Percentiles rank a stretch among this genome's conserved stretches.
Conservation (phyloP, 2,113 vertebrate genomes). For the Oryzias woworae region DNA sequence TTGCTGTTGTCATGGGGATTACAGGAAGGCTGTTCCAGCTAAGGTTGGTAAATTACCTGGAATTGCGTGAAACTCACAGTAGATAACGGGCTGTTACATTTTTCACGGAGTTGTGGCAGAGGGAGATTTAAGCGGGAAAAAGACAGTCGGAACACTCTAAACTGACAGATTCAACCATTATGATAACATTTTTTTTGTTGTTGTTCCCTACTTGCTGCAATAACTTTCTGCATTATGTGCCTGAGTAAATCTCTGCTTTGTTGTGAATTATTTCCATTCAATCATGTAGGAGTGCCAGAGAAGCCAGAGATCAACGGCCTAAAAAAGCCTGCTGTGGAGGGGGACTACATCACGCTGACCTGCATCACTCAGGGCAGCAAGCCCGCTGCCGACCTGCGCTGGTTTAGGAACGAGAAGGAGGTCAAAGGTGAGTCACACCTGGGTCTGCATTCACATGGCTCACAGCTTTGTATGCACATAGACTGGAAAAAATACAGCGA, state of each 20-base stretch:
- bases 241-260: constrained; percentile 2
- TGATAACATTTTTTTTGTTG: too few species aligned
- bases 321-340: constrained; percentile 92
- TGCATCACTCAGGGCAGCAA: constrained; percentile 97
- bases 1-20: background rate
- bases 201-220: too few species aligned
- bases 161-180: too few species aligned
- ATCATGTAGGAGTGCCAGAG: constrained; percentile 88
- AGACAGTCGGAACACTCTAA: too few species aligned
- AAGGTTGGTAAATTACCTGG: background rate
- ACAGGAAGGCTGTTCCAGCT: background rate
- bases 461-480: background rate
- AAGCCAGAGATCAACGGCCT: constrained; percentile 94
- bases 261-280: constrained; percentile 18
- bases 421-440: constrained; percentile 84
- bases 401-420: constrained; percentile 98
- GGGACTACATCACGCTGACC: constrained; percentile 92
- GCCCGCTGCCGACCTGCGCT: constrained; percentile 95
- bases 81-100: background rate
- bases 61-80: too few species aligned
- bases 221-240: too few species aligned
- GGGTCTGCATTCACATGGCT: background rate
- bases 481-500: background rate
- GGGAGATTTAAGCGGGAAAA: too few species aligned
- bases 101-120: background rate